A percentile compares a stretch with the other conserved stretches of the same genome.
Evolutionary conservation across 2,797 vertebrate genomes (phyloP).

Genomic region (Bovichtus variegatus): DNA sequence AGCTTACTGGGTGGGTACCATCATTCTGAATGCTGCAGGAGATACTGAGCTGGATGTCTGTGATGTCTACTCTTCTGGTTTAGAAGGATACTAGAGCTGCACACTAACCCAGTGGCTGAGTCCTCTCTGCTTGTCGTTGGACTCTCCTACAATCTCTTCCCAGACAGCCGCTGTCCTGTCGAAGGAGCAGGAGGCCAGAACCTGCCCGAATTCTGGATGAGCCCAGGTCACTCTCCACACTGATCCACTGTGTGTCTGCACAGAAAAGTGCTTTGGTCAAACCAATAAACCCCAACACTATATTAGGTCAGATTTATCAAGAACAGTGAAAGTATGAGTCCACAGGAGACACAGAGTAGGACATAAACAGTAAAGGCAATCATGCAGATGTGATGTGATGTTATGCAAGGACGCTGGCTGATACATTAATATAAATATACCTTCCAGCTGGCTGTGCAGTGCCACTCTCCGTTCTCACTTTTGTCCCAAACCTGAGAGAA

Average conservation of each 20-base stretch:
- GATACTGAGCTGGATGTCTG: background rate
- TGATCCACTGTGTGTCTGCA: conserved; percentile 95
- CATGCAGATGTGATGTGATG: background rate
- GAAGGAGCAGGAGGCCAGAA: conserved; percentile 96
- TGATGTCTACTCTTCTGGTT: background rate
- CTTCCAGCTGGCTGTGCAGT: conserved; percentile 99
- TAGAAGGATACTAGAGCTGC: background rate
- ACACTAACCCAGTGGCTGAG: conserved; percentile 98
- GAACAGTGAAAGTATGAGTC: background rate
- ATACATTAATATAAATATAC: conserved; percentile 75
- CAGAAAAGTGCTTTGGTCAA: background rate
- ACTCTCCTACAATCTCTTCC: conserved; percentile 99
- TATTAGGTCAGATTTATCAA: background rate
- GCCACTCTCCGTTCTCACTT: conserved; percentile 97
- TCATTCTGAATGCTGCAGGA: background rate
- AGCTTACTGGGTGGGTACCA: background rate
- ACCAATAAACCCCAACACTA: background rate
- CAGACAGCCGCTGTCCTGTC: conserved; percentile 97
- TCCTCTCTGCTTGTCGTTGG: conserved; percentile 97
- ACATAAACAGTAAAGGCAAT: background rate
- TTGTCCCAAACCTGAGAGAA: conserved; percentile 96
- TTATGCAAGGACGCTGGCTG: background rate
- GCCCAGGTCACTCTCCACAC: conserved; percentile 99
- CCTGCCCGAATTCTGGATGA: conserved; percentile 98
- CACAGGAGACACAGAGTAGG: background rate